A percentile compares a stretch with the other conserved stretches of the same genome.
Conservation (phyloP, 2,113 vertebrate genomes). For the Meles meles region DNA sequence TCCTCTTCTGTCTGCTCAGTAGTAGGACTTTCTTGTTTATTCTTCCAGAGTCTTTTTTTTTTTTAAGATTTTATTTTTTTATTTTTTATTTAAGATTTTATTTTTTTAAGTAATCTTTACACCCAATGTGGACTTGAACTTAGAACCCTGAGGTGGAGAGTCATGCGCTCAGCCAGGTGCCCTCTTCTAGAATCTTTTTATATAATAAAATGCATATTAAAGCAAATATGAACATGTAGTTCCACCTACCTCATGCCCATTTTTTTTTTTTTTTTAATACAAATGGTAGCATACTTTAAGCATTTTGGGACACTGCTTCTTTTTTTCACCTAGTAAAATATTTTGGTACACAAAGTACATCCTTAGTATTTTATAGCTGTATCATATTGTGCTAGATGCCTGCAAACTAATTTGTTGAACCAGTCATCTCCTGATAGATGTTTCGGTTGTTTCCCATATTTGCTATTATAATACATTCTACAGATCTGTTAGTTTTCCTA, state of each 20-base stretch:
- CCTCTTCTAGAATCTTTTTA: background rate
- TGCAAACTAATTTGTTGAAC: conserved; percentile 38
- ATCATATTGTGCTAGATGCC: background rate
- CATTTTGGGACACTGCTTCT: background rate
- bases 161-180: background rate
- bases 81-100: background rate
- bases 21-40: background rate
- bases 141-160: background rate
- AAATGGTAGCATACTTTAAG: background rate
- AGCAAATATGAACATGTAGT: background rate
- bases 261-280: background rate
- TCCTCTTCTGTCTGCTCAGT: background rate
- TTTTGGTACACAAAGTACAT: conserved; percentile 20
- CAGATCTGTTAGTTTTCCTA: conserved; percentile 26
- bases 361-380: conserved; percentile 5
- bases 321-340: background rate
- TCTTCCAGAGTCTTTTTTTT: background rate
- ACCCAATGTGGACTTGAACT: background rate
- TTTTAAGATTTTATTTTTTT: background rate
- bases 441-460: conserved; percentile 32
- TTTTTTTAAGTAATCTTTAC: background rate
- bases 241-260: background rate
- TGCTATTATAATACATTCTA: conserved; percentile 40
- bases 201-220: background rate
- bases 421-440: conserved; percentile 32